These are phyloP conservation scores for Apocheima hispidaria DNA, from an alignment of 2,888 invertebrate species.

Conservation along the genomic window DNA sequence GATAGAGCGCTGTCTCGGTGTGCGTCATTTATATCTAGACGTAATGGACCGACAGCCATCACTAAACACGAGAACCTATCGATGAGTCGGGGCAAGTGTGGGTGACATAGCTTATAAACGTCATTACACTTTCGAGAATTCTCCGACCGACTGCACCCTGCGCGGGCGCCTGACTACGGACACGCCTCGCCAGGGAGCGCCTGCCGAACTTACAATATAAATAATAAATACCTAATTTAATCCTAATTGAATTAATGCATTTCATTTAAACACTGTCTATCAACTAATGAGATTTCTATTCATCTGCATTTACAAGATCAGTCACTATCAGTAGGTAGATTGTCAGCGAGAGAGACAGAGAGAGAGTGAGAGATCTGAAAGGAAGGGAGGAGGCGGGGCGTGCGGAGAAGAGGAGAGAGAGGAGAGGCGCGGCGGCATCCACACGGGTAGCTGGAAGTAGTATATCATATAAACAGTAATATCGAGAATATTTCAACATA, in stretches of 20 bases:
- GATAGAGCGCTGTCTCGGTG: slow-evolving; percentile 43
- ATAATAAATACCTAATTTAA: slow-evolving; percentile 79
- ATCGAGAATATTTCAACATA: slow-evolving; percentile 84
- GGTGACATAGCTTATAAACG: slow-evolving; percentile 51
- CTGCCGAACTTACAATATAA: slow-evolving; percentile 61
- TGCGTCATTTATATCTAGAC: slow-evolving; percentile 38
- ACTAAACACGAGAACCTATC: slow-evolving; percentile 46
- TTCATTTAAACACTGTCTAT: slow-evolving; percentile 68
- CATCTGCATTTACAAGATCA: slow-evolving; percentile 72
- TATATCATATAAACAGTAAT: slow-evolving; percentile 68
- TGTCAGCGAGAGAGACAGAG: slow-evolving; percentile 39
- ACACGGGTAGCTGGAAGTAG: slow-evolving; percentile 52
- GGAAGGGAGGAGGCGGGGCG: not conserved
- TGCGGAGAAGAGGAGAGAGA: not conserved
- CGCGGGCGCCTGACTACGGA: slow-evolving; percentile 25
- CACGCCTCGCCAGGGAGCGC: slow-evolving; percentile 50
- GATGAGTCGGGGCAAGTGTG: slow-evolving; percentile 49
- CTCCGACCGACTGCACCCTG: slow-evolving; percentile 42
- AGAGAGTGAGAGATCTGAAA: too few relatives aligned
- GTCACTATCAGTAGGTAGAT: slow-evolving; percentile 61
- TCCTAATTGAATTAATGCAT: slow-evolving; percentile 73
- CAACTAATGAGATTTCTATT: slow-evolving; percentile 79
- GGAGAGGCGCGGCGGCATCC: slow-evolving; percentile 6
- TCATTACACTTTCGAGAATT: slow-evolving; percentile 47
- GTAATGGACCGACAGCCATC: slow-evolving; percentile 46